phyloP scores from a whole-genome alignment of 2,113 vertebrate genomes.

The Muntiacus muntjak region DNA sequence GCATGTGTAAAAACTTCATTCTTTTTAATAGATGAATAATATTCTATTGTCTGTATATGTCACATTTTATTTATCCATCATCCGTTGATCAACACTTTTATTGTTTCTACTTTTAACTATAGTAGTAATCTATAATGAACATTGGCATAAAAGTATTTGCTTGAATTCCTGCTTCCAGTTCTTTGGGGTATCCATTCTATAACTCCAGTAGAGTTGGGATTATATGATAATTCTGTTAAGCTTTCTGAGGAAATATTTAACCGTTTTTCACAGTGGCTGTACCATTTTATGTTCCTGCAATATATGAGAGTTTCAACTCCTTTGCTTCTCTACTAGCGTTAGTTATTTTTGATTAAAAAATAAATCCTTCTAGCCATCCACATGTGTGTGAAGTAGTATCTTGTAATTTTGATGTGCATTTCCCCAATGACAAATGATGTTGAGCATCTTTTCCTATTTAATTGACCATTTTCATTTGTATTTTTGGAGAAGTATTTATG shows the following conservation, averaged over 20 bases:
- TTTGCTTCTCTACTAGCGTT: not conserved
- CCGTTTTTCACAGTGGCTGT: not conserved
- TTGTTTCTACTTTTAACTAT: not conserved
- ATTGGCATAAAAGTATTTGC: not conserved
- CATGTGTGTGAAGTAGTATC: not conserved
- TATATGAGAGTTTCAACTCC: not conserved
- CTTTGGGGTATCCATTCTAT: not conserved
- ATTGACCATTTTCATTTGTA: not conserved
- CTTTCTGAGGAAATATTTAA: not conserved
- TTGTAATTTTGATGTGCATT: not conserved
- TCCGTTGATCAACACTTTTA: not conserved
- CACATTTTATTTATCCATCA: not conserved
- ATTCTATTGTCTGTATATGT: not conserved
- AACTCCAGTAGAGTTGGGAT: not conserved
- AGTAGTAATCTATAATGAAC: not conserved
- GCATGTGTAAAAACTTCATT: not conserved
- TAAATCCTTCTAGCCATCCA: not conserved
- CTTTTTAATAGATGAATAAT: not conserved
- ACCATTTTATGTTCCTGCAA: not conserved
- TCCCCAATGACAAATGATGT: not conserved
- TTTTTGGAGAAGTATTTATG: not conserved
- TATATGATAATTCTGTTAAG: not conserved
- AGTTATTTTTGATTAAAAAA: not conserved
- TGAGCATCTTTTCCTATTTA: not conserved
- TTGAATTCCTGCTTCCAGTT: not conserved